Evolutionary conservation across 2,888 invertebrate genomes (phyloP).

Genomic region (Mythimna lalbum): DNA sequence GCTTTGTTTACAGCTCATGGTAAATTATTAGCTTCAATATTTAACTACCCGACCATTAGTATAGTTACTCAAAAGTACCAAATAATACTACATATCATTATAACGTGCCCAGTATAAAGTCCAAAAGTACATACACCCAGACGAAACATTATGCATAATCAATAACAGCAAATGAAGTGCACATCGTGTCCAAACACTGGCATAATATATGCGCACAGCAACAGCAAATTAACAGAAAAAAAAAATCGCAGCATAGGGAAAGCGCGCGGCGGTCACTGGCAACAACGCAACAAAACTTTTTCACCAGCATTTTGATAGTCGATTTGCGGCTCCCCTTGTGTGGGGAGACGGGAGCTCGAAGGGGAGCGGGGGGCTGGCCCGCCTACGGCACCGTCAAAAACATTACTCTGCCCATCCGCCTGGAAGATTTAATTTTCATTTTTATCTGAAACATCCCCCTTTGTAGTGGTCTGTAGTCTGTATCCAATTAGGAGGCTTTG

Average conservation of each 20-base stretch:
- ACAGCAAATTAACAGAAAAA: constrained; percentile 72
- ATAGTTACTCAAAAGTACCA: background rate
- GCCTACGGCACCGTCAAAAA: constrained; percentile 89
- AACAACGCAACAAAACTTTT: constrained; percentile 82
- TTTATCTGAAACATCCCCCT: constrained; percentile 91
- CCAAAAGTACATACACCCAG: constrained; percentile 9
- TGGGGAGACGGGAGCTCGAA: constrained; percentile 56
- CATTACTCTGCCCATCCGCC: constrained; percentile 90
- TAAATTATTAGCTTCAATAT: too few species aligned
- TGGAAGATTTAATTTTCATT: constrained; percentile 91
- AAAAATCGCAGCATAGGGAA: constrained; percentile 74
- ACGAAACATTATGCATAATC: constrained; percentile 58
- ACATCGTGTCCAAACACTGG: constrained; percentile 18
- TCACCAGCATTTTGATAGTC: constrained; percentile 89
- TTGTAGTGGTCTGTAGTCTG: constrained; percentile 89
- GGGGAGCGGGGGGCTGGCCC: constrained; percentile 62
- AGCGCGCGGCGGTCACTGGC: constrained; percentile 82
- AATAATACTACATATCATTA: background rate
- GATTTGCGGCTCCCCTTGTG: constrained; percentile 85
- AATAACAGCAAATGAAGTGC: constrained; percentile 65
- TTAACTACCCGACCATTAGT: too few species aligned
- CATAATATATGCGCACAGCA: constrained; percentile 40
- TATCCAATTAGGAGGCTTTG: constrained; percentile 90
- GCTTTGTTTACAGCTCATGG: too few species aligned
- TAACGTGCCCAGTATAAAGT: constrained; percentile 4